phyloP scores from a whole-genome alignment of 2,113 vertebrate genomes.

The Aspidoscelis tigris region DNA sequence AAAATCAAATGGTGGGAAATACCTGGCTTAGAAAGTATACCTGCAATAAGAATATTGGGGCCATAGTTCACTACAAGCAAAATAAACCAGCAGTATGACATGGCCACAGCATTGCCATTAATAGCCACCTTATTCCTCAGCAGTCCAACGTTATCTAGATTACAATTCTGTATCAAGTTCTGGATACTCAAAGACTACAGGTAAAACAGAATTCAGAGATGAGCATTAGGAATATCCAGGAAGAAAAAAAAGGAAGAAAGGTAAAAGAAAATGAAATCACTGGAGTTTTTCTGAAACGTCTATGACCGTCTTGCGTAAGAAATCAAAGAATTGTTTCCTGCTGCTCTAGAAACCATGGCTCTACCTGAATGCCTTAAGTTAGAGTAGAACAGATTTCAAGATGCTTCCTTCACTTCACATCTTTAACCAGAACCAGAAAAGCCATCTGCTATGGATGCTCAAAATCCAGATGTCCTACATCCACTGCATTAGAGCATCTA shows the following conservation, averaged over 20 bases:
- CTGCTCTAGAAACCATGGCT: too few species aligned
- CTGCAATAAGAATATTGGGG: not conserved
- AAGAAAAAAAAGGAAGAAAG: not conserved
- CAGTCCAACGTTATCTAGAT: not conserved
- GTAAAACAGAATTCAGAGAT: not conserved
- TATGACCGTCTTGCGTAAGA: too few species aligned
- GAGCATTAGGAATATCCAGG: not conserved
- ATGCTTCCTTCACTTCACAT: too few species aligned
- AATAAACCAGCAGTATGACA: not conserved
- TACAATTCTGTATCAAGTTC: not conserved
- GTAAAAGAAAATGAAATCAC: not conserved
- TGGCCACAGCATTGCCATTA: not conserved
- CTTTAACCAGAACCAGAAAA: not conserved
- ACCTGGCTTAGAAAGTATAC: not conserved
- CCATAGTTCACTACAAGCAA: not conserved
- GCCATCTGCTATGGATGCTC: not conserved
- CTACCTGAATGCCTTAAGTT: too few species aligned
- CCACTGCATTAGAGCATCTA: not conserved
- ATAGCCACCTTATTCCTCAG: not conserved
- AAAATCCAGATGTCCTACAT: not conserved
- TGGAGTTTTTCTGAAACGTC: too few species aligned
- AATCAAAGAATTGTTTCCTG: too few species aligned
- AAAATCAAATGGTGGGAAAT: not conserved
- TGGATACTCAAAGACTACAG: not conserved
- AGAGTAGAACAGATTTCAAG: too few species aligned